Evolutionary conservation across 1,140 invertebrate species (phyloP).

Genomic region (Tribolium castaneum): DNA sequence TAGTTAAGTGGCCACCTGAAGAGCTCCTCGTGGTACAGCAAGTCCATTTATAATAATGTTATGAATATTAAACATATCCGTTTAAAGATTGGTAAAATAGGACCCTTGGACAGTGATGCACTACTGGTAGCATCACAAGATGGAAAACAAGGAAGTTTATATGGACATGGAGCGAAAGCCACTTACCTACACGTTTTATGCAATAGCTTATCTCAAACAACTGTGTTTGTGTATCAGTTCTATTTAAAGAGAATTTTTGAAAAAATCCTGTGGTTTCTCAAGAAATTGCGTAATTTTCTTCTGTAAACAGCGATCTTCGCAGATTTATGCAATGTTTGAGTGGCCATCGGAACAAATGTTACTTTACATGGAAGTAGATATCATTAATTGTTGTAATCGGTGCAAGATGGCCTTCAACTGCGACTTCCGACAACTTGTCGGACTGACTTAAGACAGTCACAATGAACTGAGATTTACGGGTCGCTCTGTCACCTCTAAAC

Average conservation of each 20-base stretch:
- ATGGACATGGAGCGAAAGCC: slow-evolving; percentile 4
- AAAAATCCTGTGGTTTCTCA: not conserved
- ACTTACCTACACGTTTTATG: slow-evolving; percentile 5
- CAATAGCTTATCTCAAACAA: not conserved
- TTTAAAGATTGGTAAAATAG: not conserved
- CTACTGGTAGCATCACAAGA: not conserved
- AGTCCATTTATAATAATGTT: not conserved
- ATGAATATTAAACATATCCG: too few relatives aligned
- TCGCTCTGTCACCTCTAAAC: slow-evolving; percentile 11
- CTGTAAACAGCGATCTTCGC: not conserved
- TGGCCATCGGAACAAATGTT: not conserved
- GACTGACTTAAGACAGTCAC: not conserved
- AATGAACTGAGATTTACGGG: not conserved
- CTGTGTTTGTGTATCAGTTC: slow-evolving; percentile 1
- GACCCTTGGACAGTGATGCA: not conserved
- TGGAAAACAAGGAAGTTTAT: slow-evolving; percentile 1
- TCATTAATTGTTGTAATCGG: slow-evolving; percentile 18
- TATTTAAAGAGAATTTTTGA: slow-evolving; percentile 21
- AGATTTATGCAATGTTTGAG: slow-evolving; percentile 3
- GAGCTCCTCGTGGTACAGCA: not conserved
- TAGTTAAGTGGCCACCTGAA: not conserved
- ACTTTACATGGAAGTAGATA: slow-evolving; percentile 7
- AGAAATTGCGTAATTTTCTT: slow-evolving; percentile 9
- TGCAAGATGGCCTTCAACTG: slow-evolving; percentile 13
- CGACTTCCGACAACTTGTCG: slow-evolving; percentile 11